A percentile compares a stretch with the other conserved stretches of the same genome.
Conservation (phyloP, 2,113 vertebrate genomes). For the Paratilapia polleni region DNA sequence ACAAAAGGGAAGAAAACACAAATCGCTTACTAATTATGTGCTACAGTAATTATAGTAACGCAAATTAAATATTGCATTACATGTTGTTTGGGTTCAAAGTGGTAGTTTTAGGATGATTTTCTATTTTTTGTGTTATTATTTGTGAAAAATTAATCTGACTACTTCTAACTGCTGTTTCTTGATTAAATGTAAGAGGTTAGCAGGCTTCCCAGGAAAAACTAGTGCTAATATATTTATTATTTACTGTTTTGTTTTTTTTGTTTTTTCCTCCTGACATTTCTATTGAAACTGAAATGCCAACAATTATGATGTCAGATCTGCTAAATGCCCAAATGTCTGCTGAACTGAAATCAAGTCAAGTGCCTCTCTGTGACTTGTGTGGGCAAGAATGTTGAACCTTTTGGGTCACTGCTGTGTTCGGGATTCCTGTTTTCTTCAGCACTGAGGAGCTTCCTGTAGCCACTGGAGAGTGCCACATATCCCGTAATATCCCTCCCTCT, state of each 20-base stretch:
- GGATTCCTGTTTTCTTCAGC: slow-evolving; percentile 10
- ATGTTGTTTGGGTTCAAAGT: neutral
- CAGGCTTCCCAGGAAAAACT: neutral
- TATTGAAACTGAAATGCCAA: neutral
- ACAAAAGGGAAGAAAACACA: neutral
- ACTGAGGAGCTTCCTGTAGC: slow-evolving; percentile 14
- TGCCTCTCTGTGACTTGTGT: neutral
- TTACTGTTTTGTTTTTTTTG: too few species aligned
- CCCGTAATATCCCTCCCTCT: slow-evolving; percentile 22
- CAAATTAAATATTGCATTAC: neutral
- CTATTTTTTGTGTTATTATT: neutral
- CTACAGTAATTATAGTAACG: neutral
- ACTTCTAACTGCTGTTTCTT: too few species aligned
- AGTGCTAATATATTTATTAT: too few species aligned
- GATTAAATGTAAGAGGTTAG: too few species aligned
- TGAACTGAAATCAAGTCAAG: neutral
- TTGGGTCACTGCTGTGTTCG: neutral
- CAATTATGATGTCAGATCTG: neutral
- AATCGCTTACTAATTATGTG: neutral
- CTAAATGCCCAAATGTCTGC: neutral
- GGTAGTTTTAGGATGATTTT: neutral
- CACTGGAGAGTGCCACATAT: neutral
- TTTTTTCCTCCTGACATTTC: neutral
- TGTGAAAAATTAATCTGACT: neutral
- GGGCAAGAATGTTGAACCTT: slow-evolving; percentile 3